Evolutionary conservation across 2,797 vertebrate species (phyloP), one percentile per base, ranked within the genome.

Genomic region (Rhinella marina): DNA sequence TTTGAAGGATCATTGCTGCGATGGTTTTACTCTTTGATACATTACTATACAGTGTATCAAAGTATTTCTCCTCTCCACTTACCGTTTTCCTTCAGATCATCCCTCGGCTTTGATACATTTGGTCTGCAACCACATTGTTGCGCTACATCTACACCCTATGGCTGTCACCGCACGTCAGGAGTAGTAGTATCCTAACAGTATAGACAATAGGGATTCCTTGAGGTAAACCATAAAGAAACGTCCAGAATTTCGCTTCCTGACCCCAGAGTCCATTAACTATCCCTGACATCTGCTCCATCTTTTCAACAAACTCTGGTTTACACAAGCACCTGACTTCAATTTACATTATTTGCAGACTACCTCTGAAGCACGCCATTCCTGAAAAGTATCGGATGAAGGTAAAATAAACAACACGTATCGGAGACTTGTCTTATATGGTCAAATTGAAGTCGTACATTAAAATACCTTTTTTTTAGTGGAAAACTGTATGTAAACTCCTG

Each of bases 401-500:
- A 89, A 89, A 89, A 80, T 89, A 89, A 89, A 89, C 88, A 89
- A 41, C 70, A 83, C 75, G 19, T 54, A 79, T 84, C 8, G 21
- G 5, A 89, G 62, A 73, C 85, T 86, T 62, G 85, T 87, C 88
- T 89, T 89, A 86, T 89, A 89, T 84, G 88, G 88, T 84, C 80
- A 87, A 89, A 86, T 89, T 54, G n/a, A 78, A 87, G 75, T 70
- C 70, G 70, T 73, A 72, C 85, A 62, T 84, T 89, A 83, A 89
- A 89, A 89, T 89, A 73, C 81, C 81, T 86, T 89, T 87, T 89
- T 82, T 41, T 5, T 41, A 6, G 64, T 73, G 64, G 85, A 87
- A 86, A 89, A 73, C 81, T 87, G 88, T 86, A 87, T 89, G 85
- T 89, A 89, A 89, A 89, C 88, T 68, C 88, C 29, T 54, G 73